A percentile compares a stretch with the other conserved stretches of the same genome.
Evolutionary conservation across 2,888 invertebrate species (phyloP).

Genomic region (Saturnia pavonia): DNA sequence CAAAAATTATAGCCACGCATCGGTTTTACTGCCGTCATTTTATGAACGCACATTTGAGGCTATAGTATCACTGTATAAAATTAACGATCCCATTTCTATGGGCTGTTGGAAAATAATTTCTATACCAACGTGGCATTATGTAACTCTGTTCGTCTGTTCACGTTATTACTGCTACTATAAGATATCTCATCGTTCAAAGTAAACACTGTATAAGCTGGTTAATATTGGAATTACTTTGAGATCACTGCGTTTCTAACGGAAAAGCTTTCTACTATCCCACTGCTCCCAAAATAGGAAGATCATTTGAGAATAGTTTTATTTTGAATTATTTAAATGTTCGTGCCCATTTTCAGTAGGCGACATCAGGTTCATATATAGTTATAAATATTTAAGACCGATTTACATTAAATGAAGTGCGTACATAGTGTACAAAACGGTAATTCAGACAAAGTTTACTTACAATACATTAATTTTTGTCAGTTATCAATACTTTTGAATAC

Average conservation of each 20-base stretch:
- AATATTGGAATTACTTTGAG: background rate
- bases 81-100: slow-evolving; percentile 5
- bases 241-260: background rate
- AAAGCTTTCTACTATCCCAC: background rate
- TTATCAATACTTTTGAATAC: too few relatives aligned
- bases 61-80: slow-evolving; percentile 5
- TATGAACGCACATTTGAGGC: slow-evolving; percentile 5
- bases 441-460: too few relatives aligned
- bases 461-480: too few relatives aligned
- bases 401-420: too few relatives aligned
- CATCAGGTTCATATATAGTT: too few relatives aligned
- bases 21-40: background rate
- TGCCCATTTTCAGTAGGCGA: too few relatives aligned
- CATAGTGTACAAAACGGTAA: too few relatives aligned
- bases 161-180: background rate
- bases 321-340: too few relatives aligned
- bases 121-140: background rate
- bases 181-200: background rate
- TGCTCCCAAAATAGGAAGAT: background rate
- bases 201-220: background rate
- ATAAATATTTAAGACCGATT: too few relatives aligned
- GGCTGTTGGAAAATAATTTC: background rate
- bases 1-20: slow-evolving; percentile 10
- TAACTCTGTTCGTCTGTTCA: background rate
- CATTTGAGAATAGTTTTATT: background rate